Evolutionary conservation across 2,797 vertebrate genomes (phyloP).

Genomic region (Pseudotriccus pelzelni): DNA sequence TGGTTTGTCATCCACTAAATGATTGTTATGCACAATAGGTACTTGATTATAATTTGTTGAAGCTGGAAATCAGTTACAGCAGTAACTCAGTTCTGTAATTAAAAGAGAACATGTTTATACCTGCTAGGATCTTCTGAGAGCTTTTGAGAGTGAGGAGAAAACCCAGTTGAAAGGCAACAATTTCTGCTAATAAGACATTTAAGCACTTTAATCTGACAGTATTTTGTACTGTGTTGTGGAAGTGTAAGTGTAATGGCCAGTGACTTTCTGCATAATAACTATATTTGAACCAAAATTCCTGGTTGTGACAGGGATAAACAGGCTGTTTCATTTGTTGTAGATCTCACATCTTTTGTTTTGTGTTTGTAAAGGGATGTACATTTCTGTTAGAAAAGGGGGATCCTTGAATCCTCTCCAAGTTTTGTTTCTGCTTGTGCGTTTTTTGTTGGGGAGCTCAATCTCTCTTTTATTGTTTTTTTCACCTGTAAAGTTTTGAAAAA

Average conservation of each 20-base stretch:
- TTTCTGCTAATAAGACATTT: neutral
- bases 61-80: constrained; percentile 75
- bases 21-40: constrained; percentile 69
- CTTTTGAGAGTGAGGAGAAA: neutral
- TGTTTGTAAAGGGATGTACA: neutral
- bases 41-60: constrained; percentile 83
- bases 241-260: no score
- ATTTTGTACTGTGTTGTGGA: neutral
- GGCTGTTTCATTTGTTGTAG: neutral
- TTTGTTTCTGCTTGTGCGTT: neutral
- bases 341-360: neutral
- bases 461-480: neutral
- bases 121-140: constrained; percentile 72
- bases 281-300: neutral
- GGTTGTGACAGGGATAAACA: neutral
- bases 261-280: neutral
- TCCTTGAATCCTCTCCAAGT: neutral
- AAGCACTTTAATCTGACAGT: neutral
- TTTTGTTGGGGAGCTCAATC: neutral
- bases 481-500: neutral
- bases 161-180: neutral
- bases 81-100: constrained; percentile 82
- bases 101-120: constrained; percentile 84
- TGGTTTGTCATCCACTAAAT: constrained; percentile 68
- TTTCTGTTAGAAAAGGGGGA: neutral